Evolutionary conservation across 2,797 vertebrate species (phyloP), one percentile per base, ranked within the genome.

Genomic region (Silurus lanzhouensis): DNA sequence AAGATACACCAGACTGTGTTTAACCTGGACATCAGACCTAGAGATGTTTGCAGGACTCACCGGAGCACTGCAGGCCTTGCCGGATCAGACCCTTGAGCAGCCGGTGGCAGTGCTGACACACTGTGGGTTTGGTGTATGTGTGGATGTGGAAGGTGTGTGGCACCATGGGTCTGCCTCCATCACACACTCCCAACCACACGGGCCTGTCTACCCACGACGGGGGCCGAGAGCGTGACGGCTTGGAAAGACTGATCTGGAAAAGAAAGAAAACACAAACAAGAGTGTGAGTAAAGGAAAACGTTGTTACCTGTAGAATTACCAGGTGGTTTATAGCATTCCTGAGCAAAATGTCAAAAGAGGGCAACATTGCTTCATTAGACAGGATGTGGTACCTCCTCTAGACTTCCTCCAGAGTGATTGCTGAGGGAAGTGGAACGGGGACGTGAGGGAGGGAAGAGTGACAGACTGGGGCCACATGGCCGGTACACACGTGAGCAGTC

Each of bases 101-200:
- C 48, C 92, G 90, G 80, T 91, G 91, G 88, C 95, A 96, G 91
- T 91, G 57, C 91, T 95, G 95, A 84, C 95, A 96, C 38, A 92
- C 66, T 0, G 95, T 95, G 87, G 94, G 94, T 86, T 93, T 94
- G 89, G 94, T 95, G 93, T 95, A 96, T 89, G 92, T 94, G 93
- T 95, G 95, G 89, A 96, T 94, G 90, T 95, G 94, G 90, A 96
- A 96, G 81, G 94, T 96, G 92, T 96, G 95, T 5, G 95, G 95
- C 7, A 96, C 94, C 77, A 90, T 88, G 2, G 90, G 55, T 3
- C 70, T 64, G 64, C 84, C 80, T 9, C 68, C 87, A 52, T 86
- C 75, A 0, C 92, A 91, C 4, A 91, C 84, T 0, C 91, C 92
- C 87, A 94, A 78, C 93, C 94, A 95, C 82, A 93, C 90, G 0